Evolutionary conservation across 2,797 vertebrate genomes (phyloP).

Genomic region (Brachyalestes nurse): DNA sequence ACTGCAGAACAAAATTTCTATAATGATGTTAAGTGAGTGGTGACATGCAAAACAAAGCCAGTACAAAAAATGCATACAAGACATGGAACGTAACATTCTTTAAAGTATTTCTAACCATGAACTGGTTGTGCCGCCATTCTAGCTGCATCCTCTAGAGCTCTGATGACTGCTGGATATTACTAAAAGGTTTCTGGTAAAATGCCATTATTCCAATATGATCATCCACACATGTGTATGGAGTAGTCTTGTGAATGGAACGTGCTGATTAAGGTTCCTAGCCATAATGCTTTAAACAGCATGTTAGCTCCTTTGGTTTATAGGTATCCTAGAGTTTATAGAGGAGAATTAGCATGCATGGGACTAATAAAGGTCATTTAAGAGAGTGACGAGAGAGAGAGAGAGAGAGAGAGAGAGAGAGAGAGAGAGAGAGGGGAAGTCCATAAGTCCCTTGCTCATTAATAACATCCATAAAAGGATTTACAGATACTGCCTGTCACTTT

Average conservation of each 20-base stretch:
- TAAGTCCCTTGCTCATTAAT: constrained; percentile 24
- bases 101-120: too few species aligned
- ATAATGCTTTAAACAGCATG: not conserved
- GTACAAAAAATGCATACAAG: too few species aligned
- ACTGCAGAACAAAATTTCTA: too few species aligned
- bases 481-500: not conserved
- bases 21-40: too few species aligned
- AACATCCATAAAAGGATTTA: constrained; percentile 1
- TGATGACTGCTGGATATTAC: not conserved
- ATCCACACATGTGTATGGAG: not conserved
- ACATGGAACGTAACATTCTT: too few species aligned
- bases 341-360: not conserved
- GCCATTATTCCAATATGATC: not conserved
- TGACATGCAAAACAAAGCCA: too few species aligned
- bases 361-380: not conserved
- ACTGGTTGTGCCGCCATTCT: not conserved
- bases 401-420: not conserved
- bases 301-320: not conserved
- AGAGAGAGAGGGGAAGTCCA: not conserved
- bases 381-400: not conserved
- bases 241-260: not conserved
- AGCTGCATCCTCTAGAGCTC: not conserved
- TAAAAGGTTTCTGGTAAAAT: constrained; percentile 1
- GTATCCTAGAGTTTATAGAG: not conserved
- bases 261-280: not conserved